These are phyloP conservation scores for Teinopalpus imperialis DNA, from an alignment of 2,888 invertebrate species.

Conservation along the genomic window DNA sequence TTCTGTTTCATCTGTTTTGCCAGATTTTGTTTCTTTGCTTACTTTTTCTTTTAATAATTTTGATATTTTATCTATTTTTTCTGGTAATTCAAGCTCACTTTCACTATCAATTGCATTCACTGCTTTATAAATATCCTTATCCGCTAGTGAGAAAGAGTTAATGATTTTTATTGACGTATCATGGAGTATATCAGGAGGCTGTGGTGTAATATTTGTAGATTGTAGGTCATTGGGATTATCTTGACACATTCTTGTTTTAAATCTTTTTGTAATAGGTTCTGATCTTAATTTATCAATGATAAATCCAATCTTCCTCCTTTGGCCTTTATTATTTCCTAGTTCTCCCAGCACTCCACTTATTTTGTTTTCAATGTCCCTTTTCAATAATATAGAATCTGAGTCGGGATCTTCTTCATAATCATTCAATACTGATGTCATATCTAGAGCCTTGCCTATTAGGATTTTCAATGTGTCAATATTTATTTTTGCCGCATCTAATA, in stretches of 20 bases:
- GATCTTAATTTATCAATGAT: slow-evolving; percentile 12
- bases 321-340: not conserved
- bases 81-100: slow-evolving; percentile 14
- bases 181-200: too few relatives aligned
- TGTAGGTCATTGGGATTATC: not conserved
- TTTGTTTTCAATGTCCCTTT: slow-evolving; percentile 40
- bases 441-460: slow-evolving; percentile 47
- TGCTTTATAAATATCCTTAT: slow-evolving; percentile 25
- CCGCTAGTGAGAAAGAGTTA: slow-evolving; percentile 34
- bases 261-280: slow-evolving; percentile 17
- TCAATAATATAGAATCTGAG: slow-evolving; percentile 14
- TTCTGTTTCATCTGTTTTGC: too few relatives aligned
- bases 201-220: too few relatives aligned
- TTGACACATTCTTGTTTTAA: slow-evolving; percentile 21
- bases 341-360: too few relatives aligned
- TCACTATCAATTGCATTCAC: slow-evolving; percentile 16
- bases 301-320: slow-evolving; percentile 2
- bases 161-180: slow-evolving; percentile 30
- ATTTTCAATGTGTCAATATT: slow-evolving; percentile 41
- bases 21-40: too few relatives aligned
- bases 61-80: slow-evolving; percentile 1
- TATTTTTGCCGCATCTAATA: slow-evolving; percentile 42
- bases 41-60: not conserved
- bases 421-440: slow-evolving; percentile 50
- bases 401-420: slow-evolving; percentile 35